These are phyloP conservation scores for Gadopsis bispinosus DNA, from an alignment of 2,797 vertebrate species.

Conservation along the genomic window DNA sequence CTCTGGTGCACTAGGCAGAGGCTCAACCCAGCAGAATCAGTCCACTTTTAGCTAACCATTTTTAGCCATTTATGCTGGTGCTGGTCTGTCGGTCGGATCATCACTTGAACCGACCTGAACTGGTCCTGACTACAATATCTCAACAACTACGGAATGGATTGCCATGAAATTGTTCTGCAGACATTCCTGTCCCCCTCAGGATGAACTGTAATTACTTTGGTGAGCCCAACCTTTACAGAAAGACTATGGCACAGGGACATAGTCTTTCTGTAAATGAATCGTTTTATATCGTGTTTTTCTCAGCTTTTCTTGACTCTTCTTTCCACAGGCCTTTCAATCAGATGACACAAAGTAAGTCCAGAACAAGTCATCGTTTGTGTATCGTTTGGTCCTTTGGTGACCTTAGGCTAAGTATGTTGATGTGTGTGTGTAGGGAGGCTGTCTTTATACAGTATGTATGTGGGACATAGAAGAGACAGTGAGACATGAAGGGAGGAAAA, in stretches of 20 bases:
- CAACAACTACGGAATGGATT: not conserved
- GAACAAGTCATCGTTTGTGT: not conserved
- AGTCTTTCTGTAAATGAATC: slow-evolving; percentile 2
- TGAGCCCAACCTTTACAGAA: not conserved
- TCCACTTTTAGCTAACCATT: not conserved
- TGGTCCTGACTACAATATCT: too few species aligned
- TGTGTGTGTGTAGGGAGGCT: not conserved
- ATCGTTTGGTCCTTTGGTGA: not conserved
- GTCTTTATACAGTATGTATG: not conserved
- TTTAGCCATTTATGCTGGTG: not conserved
- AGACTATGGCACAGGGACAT: not conserved
- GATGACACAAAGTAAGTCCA: slow-evolving; percentile 83
- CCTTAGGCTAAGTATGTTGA: not conserved
- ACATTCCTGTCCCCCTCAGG: not conserved
- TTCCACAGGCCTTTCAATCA: slow-evolving; percentile 81
- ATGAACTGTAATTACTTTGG: not conserved
- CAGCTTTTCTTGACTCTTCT: slow-evolving; percentile 42
- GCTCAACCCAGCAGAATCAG: not conserved
- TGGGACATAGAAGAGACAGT: not conserved
- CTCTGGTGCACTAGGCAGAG: not conserved
- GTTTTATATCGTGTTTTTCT: slow-evolving; percentile 20
- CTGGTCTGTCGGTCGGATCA: too few species aligned
- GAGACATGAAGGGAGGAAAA: not conserved
- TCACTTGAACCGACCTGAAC: too few species aligned
- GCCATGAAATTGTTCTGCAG: too few species aligned